Evolutionary conservation across 2,888 invertebrate species (phyloP).

Genomic region (Cryptosula pallasiana): DNA sequence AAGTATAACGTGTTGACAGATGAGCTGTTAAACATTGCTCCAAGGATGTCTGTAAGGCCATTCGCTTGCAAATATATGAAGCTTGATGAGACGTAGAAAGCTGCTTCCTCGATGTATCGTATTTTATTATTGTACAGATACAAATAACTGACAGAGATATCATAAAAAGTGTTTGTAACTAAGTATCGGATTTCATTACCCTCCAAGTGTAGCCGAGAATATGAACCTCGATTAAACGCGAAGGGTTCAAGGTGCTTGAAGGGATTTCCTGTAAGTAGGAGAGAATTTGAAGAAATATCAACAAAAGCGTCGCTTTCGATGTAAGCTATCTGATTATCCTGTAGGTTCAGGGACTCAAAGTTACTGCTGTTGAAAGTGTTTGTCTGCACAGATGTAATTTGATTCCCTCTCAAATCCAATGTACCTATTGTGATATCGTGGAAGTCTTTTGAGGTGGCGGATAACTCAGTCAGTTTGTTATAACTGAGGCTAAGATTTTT

Average conservation of each 20-base stretch:
- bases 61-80: conserved; percentile 25
- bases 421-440: conserved; percentile 30
- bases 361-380: conserved; percentile 32
- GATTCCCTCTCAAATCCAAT: conserved; percentile 31
- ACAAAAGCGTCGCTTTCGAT: conserved; percentile 32
- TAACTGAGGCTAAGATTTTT: conserved; percentile 30
- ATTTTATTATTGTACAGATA: conserved; percentile 32
- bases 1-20: conserved; percentile 30
- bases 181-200: conserved; percentile 30
- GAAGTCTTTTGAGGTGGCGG: conserved; percentile 35
- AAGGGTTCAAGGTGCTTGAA: conserved; percentile 29
- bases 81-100: conserved; percentile 26
- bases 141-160: conserved; percentile 29
- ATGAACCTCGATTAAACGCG: conserved; percentile 28
- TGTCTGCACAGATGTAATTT: conserved; percentile 33
- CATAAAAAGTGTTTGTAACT: conserved; percentile 32
- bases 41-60: conserved; percentile 26
- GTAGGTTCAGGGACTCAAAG: conserved; percentile 21
- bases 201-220: conserved; percentile 27
- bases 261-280: conserved; percentile 30
- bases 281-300: conserved; percentile 25
- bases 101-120: conserved; percentile 26
- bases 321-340: background rate
- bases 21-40: conserved; percentile 28
- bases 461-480: conserved; percentile 35